Percentiles rank a stretch among this genome's conserved stretches.
Conservation (phyloP, 2,888 invertebrate genomes). For the Euplagia quadripunctaria region DNA sequence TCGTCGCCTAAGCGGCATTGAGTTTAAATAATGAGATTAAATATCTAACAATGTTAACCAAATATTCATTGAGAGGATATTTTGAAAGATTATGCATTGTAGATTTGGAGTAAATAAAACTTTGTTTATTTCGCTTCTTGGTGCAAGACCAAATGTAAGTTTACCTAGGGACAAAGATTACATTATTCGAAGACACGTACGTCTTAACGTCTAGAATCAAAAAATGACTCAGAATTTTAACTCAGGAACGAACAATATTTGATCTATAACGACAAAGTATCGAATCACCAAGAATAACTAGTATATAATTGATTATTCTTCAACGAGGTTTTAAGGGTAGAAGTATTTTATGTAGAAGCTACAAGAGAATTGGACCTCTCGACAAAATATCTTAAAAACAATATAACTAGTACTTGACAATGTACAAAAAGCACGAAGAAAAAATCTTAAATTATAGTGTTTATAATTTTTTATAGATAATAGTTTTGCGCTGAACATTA, state of each 20-base stretch:
- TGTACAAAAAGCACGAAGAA: slow-evolving; percentile 47
- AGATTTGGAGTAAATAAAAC: background rate
- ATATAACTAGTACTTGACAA: slow-evolving; percentile 10
- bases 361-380: slow-evolving; percentile 16
- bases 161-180: background rate
- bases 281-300: background rate
- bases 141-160: background rate
- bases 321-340: background rate
- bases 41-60: background rate
- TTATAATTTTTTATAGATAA: background rate
- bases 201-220: background rate
- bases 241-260: background rate
- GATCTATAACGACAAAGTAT: background rate
- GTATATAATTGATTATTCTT: background rate
- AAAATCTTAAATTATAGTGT: background rate
- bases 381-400: slow-evolving; percentile 2
- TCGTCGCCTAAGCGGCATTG: slow-evolving; percentile 33
- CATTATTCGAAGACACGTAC: too few relatives aligned
- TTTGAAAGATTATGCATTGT: background rate
- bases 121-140: background rate
- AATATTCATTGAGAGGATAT: background rate
- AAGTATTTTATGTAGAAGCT: slow-evolving; percentile 34
- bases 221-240: background rate
- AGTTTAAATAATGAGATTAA: background rate
- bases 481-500: background rate